These are phyloP conservation scores for Lithophane semibrunnea DNA, from an alignment of 2,888 invertebrate genomes.

Conservation along the genomic window DNA sequence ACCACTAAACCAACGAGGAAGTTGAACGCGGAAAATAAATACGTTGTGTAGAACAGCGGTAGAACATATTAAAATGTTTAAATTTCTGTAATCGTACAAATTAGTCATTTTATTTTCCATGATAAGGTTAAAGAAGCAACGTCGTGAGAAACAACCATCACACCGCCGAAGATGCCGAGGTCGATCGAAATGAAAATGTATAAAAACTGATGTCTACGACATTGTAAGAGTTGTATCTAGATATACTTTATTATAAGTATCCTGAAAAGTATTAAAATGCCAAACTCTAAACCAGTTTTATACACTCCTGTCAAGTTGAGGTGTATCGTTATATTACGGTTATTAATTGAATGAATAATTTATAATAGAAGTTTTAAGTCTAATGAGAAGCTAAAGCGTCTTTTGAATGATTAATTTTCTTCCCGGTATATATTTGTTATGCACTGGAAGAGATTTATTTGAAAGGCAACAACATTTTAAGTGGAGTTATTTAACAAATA, in stretches of 20 bases:
- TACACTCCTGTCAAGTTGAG: conserved; percentile 14
- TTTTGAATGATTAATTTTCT: conserved; percentile 48
- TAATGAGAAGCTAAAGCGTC: conserved; percentile 68
- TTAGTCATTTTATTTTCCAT: neutral
- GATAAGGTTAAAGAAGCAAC: neutral
- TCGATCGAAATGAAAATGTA: neutral
- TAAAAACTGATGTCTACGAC: neutral
- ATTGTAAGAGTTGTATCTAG: neutral
- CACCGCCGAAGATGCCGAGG: neutral
- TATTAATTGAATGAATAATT: conserved; percentile 62
- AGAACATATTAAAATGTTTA: neutral
- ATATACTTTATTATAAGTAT: no score
- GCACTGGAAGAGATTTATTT: conserved; percentile 15
- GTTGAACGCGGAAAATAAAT: neutral
- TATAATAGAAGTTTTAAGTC: conserved; percentile 68
- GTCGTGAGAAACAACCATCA: neutral
- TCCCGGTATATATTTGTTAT: conserved; percentile 18
- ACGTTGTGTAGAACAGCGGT: neutral
- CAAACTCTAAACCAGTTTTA: conserved; percentile 23
- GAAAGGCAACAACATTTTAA: conserved; percentile 10
- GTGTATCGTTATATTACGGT: conserved; percentile 27
- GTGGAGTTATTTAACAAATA: conserved; percentile 27
- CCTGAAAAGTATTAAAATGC: conserved; percentile 17
- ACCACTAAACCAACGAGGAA: neutral
- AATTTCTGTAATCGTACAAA: neutral